Evolutionary conservation across 2,113 vertebrate species (phyloP), one percentile per base, ranked within the genome.

Genomic region (Heterochromis multidens): DNA sequence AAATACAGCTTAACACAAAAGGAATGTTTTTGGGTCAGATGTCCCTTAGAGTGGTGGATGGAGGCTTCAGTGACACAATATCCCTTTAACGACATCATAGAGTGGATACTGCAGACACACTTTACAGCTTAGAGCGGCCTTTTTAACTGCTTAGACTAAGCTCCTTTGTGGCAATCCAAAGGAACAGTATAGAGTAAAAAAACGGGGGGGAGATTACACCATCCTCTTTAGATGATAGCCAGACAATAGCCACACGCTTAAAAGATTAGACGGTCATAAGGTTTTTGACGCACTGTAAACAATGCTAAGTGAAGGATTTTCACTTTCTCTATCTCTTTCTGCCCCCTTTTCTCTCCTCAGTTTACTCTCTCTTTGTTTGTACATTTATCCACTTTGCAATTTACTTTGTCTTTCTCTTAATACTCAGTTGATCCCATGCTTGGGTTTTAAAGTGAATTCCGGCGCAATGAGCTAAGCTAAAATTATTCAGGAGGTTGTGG

Each of bases 121-220:
- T 94, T 95, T 93, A 79, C 27, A 40, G 94, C 92, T 95, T 89
- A 93, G 27, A 40, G 81, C 72, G 80, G 83, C 80, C 83, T 89
- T 90, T 94, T 91, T 89, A 85, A 91, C 88, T 87, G 80, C 92
- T 94, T 87, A 87, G 52, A 35, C 67, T 92, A 95, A 95, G 88
- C 94, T 91, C 86, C 88, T 95, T 93, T 93, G 88, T 93, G 89
- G 72, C 81, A 3, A 57, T 76, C 60, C 77, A 77, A 88, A 83
- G 33, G 65, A 89, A 87, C 81, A 79, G 79, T 58, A 78, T 23
- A 29, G 70, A 81, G 62, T 62, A 33, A 54, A 81, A 58, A 52
- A 72, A 49, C 14, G 52, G 56, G 76, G 31, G 12, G 5, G 11
- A 40, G 85, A 76, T 83, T 4, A 87, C 40, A 61, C n/a, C 76